These are phyloP conservation scores for Cantharis rustica DNA, from an alignment of 2,888 invertebrate genomes.

Conservation along the genomic window DNA sequence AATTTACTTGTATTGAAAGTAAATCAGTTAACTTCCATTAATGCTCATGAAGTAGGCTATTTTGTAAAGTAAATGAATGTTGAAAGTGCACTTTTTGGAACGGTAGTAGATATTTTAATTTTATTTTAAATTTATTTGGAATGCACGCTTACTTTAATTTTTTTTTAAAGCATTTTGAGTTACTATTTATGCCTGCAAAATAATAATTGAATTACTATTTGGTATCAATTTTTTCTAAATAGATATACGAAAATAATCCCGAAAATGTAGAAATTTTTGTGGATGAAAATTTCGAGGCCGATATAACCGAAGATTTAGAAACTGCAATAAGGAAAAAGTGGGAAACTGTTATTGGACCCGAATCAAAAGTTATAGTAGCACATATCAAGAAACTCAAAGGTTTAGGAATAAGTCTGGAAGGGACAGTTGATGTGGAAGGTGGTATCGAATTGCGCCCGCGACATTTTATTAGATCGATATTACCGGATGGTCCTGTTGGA, in stretches of 20 bases:
- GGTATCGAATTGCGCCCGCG: slow-evolving; percentile 97
- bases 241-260: slow-evolving; percentile 52
- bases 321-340: slow-evolving; percentile 79
- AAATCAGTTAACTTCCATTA: no score
- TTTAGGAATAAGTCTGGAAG: slow-evolving; percentile 95
- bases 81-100: no score
- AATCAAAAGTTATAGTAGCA: slow-evolving; percentile 86
- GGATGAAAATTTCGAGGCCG: slow-evolving; percentile 55
- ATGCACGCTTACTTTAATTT: not conserved
- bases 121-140: not conserved
- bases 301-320: slow-evolving; percentile 55
- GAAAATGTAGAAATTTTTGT: slow-evolving; percentile 54
- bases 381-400: slow-evolving; percentile 92
- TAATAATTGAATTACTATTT: not conserved
- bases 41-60: no score
- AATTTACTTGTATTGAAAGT: no score
- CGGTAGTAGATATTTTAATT: no score
- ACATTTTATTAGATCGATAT: slow-evolving; percentile 95
- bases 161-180: not conserved
- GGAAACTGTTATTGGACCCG: slow-evolving; percentile 79
- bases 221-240: slow-evolving; percentile 26
- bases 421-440: slow-evolving; percentile 97
- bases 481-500: slow-evolving; percentile 96
- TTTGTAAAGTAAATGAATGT: no score
- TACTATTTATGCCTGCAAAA: not conserved